A percentile compares a stretch with the other conserved stretches of the same genome.
phyloP scores from a whole-genome alignment of 2,888 invertebrate species.

The Galerucella pusilla region DNA sequence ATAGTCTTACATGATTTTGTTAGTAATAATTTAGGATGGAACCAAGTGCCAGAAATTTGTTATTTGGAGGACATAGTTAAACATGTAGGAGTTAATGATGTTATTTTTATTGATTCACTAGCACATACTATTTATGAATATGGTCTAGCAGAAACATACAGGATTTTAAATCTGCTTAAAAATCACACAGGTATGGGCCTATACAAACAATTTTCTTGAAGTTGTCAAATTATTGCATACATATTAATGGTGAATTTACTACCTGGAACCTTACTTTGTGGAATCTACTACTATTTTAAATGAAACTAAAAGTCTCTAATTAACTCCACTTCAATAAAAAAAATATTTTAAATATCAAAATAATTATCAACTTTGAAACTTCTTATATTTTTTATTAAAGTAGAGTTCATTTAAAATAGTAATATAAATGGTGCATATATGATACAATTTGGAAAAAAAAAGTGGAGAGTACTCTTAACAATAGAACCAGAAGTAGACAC shows the following conservation, averaged over 20 bases:
- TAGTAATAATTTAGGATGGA: conserved; percentile 50
- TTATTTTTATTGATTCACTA: conserved; percentile 60
- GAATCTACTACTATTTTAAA: too few relatives aligned
- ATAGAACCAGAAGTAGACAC: too few relatives aligned
- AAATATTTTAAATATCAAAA: too few relatives aligned
- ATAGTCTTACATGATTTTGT: conserved; percentile 53
- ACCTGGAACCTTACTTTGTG: too few relatives aligned
- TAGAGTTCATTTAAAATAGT: too few relatives aligned
- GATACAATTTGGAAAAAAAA: too few relatives aligned
- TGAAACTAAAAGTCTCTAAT: too few relatives aligned
- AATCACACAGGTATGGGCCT: conserved; percentile 60
- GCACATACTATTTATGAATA: conserved; percentile 55
- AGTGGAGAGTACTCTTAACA: too few relatives aligned
- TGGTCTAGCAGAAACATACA: conserved; percentile 55
- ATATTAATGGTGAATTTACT: neutral
- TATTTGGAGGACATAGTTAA: conserved; percentile 46
- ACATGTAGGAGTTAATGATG: conserved; percentile 44
- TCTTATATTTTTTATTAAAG: too few relatives aligned
- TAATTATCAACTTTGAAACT: too few relatives aligned
- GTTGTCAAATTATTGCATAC: neutral
- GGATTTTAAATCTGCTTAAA: conserved; percentile 53
- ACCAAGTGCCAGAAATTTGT: conserved; percentile 22
- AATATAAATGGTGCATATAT: too few relatives aligned
- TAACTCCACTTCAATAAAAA: too few relatives aligned
- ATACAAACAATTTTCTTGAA: neutral